Evolutionary conservation across 2,113 vertebrate species (phyloP).

Genomic region (Larimichthys crocea): DNA sequence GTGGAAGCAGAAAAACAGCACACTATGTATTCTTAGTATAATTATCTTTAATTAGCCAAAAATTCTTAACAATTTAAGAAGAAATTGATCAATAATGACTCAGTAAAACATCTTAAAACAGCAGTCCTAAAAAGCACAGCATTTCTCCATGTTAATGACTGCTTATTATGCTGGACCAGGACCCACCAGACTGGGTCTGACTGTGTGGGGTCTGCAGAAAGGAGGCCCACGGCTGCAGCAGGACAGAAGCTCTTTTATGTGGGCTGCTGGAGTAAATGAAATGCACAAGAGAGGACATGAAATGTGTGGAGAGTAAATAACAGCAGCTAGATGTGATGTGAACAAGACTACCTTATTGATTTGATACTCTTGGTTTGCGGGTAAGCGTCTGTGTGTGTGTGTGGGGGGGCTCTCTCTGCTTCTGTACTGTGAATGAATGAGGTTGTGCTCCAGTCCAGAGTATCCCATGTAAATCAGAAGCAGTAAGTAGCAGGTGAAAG

Average conservation of each 20-base stretch:
- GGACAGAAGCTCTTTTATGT: background rate
- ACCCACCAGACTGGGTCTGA: background rate
- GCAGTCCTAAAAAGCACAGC: no score
- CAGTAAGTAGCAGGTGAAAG: background rate
- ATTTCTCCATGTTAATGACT: background rate
- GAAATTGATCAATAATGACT: background rate
- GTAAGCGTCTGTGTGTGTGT: no score
- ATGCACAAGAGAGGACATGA: background rate
- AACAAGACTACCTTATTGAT: background rate
- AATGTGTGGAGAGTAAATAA: background rate
- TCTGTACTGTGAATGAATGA: background rate
- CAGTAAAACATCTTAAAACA: background rate
- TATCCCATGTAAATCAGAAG: background rate
- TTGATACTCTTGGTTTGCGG: background rate
- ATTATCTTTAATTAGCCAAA: background rate
- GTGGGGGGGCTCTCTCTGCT: background rate
- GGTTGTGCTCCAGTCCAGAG: background rate
- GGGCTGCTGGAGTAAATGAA: background rate
- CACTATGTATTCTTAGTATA: background rate
- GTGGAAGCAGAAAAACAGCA: no score
- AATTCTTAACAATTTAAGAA: background rate
- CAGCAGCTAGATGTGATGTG: background rate
- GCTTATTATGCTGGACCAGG: background rate
- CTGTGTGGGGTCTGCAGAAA: background rate
- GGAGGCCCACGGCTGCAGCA: background rate